Evolutionary conservation across 1,140 invertebrate species (phyloP).

Genomic region (Saccostrea echinata): DNA sequence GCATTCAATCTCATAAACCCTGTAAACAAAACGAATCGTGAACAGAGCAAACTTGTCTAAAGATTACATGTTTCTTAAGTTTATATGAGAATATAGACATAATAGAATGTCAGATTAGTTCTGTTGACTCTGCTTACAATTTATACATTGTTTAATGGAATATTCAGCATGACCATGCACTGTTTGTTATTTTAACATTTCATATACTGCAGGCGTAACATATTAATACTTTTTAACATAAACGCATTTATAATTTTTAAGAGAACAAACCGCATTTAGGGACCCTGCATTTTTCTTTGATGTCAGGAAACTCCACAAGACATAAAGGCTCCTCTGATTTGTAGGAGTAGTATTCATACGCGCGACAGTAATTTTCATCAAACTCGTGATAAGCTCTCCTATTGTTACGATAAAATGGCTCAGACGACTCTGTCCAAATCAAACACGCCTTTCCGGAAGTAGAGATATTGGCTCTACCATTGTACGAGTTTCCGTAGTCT

Average conservation of each 20-base stretch:
- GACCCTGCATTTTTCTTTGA: not conserved
- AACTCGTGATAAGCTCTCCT: constrained; percentile 36
- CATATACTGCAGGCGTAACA: no score
- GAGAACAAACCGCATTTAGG: constrained; percentile 30
- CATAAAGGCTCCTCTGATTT: constrained; percentile 21
- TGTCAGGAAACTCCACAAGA: not conserved
- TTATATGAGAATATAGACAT: no score
- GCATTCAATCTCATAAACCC: no score
- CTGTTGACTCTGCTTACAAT: no score
- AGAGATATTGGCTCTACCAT: constrained; percentile 28
- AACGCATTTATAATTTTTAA: not conserved
- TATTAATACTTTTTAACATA: no score
- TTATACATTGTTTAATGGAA: no score
- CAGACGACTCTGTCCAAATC: not conserved
- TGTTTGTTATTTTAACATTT: no score
- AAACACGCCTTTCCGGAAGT: not conserved
- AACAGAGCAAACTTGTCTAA: no score
- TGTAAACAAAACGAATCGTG: no score
- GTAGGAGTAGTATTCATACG: not conserved
- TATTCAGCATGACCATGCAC: no score
- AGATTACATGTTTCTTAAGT: no score
- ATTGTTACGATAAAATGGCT: not conserved
- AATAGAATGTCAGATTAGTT: no score
- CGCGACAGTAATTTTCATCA: constrained; percentile 41
- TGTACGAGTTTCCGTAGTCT: constrained; percentile 45